phyloP scores from a whole-genome alignment of 1,140 invertebrate species.

The Patella vulgata region DNA sequence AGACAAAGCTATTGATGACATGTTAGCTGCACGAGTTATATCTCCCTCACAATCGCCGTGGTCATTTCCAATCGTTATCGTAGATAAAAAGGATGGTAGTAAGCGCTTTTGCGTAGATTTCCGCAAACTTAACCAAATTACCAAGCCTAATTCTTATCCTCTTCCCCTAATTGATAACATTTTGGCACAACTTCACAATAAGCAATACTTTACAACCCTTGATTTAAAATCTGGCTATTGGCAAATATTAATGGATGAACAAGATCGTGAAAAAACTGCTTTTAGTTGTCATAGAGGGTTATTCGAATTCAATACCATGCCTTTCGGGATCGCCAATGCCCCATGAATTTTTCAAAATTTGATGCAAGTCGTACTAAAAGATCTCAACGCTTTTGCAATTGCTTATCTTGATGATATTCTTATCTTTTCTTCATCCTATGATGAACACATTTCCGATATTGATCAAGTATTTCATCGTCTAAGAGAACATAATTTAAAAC shows the following conservation, averaged over 20 bases:
- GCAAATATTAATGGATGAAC: slow-evolving; percentile 50
- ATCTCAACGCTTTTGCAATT: slow-evolving; percentile 14
- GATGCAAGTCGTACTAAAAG: slow-evolving; percentile 27
- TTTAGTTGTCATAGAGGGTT: slow-evolving; percentile 19
- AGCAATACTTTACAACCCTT: slow-evolving; percentile 3
- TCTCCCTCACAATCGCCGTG: neutral
- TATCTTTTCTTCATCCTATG: too few relatives aligned
- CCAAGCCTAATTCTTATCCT: neutral
- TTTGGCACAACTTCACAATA: neutral
- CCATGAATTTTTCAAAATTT: slow-evolving; percentile 24
- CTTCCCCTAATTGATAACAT: neutral
- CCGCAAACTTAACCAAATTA: slow-evolving; percentile 2
- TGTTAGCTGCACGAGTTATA: slow-evolving; percentile 13
- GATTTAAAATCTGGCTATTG: slow-evolving; percentile 62
- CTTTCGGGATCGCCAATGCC: slow-evolving; percentile 27
- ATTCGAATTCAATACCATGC: slow-evolving; percentile 31
- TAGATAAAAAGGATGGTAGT: slow-evolving; percentile 6
- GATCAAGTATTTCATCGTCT: too few relatives aligned
- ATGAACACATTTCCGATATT: too few relatives aligned
- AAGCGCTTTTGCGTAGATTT: slow-evolving; percentile 59
- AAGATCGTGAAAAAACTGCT: neutral
- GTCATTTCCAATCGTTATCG: slow-evolving; percentile 12
- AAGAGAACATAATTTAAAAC: slow-evolving; percentile 4
- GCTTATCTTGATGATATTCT: slow-evolving; percentile 30
- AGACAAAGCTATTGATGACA: slow-evolving; percentile 8